Evolutionary conservation across 1,140 invertebrate genomes (phyloP), one percentile per base, ranked within the genome.

Genomic region (Sitodiplosis mosellana): DNA sequence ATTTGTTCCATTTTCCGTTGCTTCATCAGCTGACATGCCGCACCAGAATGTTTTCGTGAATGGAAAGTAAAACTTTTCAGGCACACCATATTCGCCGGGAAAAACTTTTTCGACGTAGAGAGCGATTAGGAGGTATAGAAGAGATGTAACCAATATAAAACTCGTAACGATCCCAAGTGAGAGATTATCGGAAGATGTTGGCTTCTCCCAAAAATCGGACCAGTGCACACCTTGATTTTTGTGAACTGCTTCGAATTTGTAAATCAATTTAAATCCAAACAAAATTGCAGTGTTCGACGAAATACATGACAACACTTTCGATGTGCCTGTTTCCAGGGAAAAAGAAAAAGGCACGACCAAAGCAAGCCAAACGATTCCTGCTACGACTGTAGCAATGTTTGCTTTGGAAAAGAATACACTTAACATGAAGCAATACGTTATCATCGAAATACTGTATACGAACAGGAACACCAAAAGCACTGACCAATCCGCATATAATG

Each of bases 61-160:
- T 1, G 77, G 78, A 50, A 81, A 87, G 55, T 86, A 80, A 79
- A 80, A 86, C 1, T 75, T 76, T 49, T 74, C 64, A 1, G 77
- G 71, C 0, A 84, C 73, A 0, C 83, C 83, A 54, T 72, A 81
- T 37, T 75, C 63, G 0, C 80, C 80, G 7, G 83, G 82, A 46
- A 75, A 70, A n/a, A 87, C 71, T 55, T 77, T 76, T 57, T 84
- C 81, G 6, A 86, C 65, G 55, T 87, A 87, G 51, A 82, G 67
- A 1, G 81, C 77, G 2, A 84, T 65, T 10, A 76, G 42, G 50
- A 81, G 66, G 55, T 81, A 84, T 2, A 85, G 49, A 6, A 80
- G 48, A 2, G 71, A 63, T 49, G 83, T 79, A 0, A 79, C 49
- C 6, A 79, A 54, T 51, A 87, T 58, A 70, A 85, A 78, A 0